Evolutionary conservation across 2,888 invertebrate genomes (phyloP).

Genomic region (Andricus quercusramuli): DNA sequence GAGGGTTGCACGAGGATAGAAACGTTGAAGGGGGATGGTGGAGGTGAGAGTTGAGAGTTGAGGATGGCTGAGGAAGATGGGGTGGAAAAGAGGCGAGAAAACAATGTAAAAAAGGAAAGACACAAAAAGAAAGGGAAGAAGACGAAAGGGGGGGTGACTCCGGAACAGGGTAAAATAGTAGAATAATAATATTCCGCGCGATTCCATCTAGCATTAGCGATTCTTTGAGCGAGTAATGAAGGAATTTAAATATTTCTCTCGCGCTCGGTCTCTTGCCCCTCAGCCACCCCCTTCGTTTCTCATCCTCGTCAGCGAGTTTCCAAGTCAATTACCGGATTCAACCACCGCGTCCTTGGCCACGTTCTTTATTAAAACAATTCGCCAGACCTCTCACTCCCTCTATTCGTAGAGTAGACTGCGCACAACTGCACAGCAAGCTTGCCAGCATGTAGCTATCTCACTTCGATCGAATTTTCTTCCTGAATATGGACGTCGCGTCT

Average conservation of each 20-base stretch:
- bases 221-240: slow-evolving; percentile 73
- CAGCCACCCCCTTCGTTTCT: slow-evolving; percentile 11
- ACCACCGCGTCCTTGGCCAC: slow-evolving; percentile 62
- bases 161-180: slow-evolving; percentile 65
- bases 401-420: slow-evolving; percentile 40
- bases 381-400: slow-evolving; percentile 51
- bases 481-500: slow-evolving; percentile 25
- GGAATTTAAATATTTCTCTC: slow-evolving; percentile 74
- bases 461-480: slow-evolving; percentile 39
- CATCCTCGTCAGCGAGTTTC: slow-evolving; percentile 62
- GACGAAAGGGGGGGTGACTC: slow-evolving; percentile 51
- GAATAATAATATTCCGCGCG: slow-evolving; percentile 70
- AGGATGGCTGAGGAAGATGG: slow-evolving; percentile 48
- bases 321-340: slow-evolving; percentile 73
- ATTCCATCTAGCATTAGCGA: slow-evolving; percentile 71
- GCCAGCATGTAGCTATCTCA: slow-evolving; percentile 28
- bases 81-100: slow-evolving; percentile 47
- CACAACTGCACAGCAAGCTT: slow-evolving; percentile 36
- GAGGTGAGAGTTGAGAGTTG: slow-evolving; percentile 66
- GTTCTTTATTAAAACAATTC: slow-evolving; percentile 72
- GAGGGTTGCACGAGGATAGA: slow-evolving; percentile 51
- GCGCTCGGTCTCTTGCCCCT: slow-evolving; percentile 45
- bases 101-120: slow-evolving; percentile 44
- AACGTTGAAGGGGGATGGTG: slow-evolving; percentile 60
- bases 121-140: slow-evolving; percentile 49